A percentile compares a stretch with the other conserved stretches of the same genome.
Conservation (phyloP, 2,888 invertebrate genomes). For the Megaustenia siamemsis region DNA sequence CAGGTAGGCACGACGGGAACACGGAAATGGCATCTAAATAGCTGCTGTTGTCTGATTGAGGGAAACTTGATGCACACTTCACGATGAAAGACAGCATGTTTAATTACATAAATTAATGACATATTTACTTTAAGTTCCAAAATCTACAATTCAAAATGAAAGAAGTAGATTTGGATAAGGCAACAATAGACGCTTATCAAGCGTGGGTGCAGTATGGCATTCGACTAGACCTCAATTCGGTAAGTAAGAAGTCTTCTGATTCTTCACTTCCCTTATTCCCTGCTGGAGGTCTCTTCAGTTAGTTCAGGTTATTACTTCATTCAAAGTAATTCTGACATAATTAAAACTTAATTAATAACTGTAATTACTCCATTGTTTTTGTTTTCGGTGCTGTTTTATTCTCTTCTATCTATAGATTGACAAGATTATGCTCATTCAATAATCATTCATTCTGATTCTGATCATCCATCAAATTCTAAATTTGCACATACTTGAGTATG, state of each 20-base stretch:
- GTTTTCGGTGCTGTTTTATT: too few species aligned
- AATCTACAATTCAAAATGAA: slow-evolving; percentile 43
- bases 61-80: neutral
- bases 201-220: slow-evolving; percentile 70
- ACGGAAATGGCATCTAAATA: slow-evolving; percentile 37
- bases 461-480: too few species aligned
- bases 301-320: too few species aligned
- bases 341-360: too few species aligned
- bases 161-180: slow-evolving; percentile 69
- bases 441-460: too few species aligned
- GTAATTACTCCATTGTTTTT: too few species aligned
- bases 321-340: too few species aligned
- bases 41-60: neutral
- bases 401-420: too few species aligned
- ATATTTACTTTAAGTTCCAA: neutral
- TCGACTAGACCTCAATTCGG: slow-evolving; percentile 69
- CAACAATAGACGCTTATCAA: slow-evolving; percentile 74
- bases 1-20: slow-evolving; percentile 31
- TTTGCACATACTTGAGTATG: too few species aligned
- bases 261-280: neutral
- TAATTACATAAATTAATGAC: neutral
- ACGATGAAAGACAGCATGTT: neutral
- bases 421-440: too few species aligned
- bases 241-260: slow-evolving; percentile 50
- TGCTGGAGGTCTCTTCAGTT: neutral